Percentiles rank a stretch among this genome's conserved stretches.
Conservation (phyloP, 2,888 invertebrate species). For the Drosophila bunnanda region DNA sequence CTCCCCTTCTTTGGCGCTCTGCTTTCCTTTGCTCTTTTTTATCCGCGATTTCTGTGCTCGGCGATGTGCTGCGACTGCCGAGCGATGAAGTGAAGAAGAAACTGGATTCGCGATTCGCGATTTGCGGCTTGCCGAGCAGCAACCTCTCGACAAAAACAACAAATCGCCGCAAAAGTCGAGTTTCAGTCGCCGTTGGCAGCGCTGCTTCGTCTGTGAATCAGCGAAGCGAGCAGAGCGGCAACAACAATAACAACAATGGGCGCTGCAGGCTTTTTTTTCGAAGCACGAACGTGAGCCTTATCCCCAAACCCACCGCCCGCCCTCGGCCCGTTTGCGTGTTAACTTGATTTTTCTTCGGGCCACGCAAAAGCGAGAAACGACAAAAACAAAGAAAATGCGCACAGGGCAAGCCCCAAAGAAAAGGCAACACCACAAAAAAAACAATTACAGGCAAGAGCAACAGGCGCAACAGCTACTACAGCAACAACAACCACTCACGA, state of each 20-base stretch:
- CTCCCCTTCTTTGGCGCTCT: slow-evolving; percentile 11
- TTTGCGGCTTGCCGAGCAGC: slow-evolving; percentile 63
- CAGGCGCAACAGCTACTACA: slow-evolving; percentile 21
- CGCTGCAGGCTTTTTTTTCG: slow-evolving; percentile 65
- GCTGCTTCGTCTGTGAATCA: slow-evolving; percentile 61
- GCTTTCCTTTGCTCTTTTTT: slow-evolving; percentile 19
- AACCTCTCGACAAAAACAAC: slow-evolving; percentile 62
- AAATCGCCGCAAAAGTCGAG: slow-evolving; percentile 72
- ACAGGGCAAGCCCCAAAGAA: slow-evolving; percentile 60
- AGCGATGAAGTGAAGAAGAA: slow-evolving; percentile 73
- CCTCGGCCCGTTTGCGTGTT: slow-evolving; percentile 60
- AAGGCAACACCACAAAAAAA: slow-evolving; percentile 24
- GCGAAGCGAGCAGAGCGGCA: slow-evolving; percentile 67
- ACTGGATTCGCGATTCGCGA: slow-evolving; percentile 74
- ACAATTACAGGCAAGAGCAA: slow-evolving; percentile 59
- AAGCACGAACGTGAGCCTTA: slow-evolving; percentile 37
- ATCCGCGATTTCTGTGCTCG: slow-evolving; percentile 37
- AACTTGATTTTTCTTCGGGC: slow-evolving; percentile 78
- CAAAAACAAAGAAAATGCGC: slow-evolving; percentile 78
- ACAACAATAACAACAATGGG: slow-evolving; percentile 43
- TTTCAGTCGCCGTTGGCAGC: slow-evolving; percentile 54
- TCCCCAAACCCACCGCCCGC: slow-evolving; percentile 13
- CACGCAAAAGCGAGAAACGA: slow-evolving; percentile 51
- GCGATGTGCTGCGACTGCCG: slow-evolving; percentile 42
- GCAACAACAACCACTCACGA: slow-evolving; percentile 66